Conservation (phyloP, 2,113 vertebrate species). For the Thunnus thynnus region DNA sequence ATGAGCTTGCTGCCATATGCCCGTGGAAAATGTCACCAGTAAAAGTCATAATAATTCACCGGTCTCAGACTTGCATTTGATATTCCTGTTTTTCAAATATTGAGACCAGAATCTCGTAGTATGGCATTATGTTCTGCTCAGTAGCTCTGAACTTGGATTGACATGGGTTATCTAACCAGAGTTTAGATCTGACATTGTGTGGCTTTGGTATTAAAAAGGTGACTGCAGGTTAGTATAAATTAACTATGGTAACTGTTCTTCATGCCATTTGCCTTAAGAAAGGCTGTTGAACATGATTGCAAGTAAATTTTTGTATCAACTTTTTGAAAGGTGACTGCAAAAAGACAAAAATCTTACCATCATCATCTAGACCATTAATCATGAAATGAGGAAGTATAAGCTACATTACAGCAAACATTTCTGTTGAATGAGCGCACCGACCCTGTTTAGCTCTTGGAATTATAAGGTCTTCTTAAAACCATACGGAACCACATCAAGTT, state of each 20-base stretch:
- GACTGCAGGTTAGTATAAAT: neutral
- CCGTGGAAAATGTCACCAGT: constrained; percentile 98
- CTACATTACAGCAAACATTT: too few relatives aligned
- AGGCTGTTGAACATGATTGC: too few relatives aligned
- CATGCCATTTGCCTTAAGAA: too few relatives aligned
- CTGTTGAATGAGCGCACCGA: too few relatives aligned
- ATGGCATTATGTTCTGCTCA: constrained; percentile 89
- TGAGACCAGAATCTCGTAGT: constrained; percentile 89
- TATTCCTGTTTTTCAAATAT: constrained; percentile 94
- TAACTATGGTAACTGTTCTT: neutral
- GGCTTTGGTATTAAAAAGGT: neutral
- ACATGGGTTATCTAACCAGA: neutral
- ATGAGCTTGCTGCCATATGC: constrained; percentile 96
- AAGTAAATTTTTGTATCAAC: too few relatives aligned
- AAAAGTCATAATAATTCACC: constrained; percentile 97
- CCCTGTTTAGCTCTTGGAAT: too few relatives aligned
- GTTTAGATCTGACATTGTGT: neutral
- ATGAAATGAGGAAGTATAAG: too few relatives aligned
- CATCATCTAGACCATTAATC: too few relatives aligned
- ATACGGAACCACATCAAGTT: too few relatives aligned
- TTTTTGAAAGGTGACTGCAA: too few relatives aligned
- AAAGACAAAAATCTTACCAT: too few relatives aligned
- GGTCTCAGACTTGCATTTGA: constrained; percentile 95
- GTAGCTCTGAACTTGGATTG: constrained; percentile 42
- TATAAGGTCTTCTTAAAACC: too few relatives aligned